Percentiles rank a stretch among this genome's conserved stretches.
Conservation (phyloP, 1,140 invertebrate species). For the Chelonus insularis region DNA sequence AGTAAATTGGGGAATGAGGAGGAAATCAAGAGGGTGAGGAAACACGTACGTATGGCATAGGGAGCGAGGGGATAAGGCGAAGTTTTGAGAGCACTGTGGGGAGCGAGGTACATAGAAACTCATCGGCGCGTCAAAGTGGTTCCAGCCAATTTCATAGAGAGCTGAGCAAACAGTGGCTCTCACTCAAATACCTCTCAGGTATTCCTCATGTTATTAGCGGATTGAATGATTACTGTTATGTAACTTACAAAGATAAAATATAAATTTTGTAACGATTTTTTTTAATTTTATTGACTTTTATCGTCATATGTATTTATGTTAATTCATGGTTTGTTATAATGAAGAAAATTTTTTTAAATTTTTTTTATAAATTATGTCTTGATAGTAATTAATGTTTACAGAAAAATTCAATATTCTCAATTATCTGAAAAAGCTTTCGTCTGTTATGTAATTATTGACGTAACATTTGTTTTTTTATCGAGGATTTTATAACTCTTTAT, state of each 20-base stretch:
- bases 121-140: slow-evolving; percentile 50
- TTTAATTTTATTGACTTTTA: slow-evolving; percentile 1
- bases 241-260: not conserved
- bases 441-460: no score
- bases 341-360: no score
- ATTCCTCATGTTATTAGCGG: slow-evolving; percentile 15
- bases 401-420: no score
- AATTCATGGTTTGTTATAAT: no score
- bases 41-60: slow-evolving; percentile 12
- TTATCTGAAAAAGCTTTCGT: no score
- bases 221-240: slow-evolving; percentile 10
- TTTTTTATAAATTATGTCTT: no score
- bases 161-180: slow-evolving; percentile 45
- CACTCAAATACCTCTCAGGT: slow-evolving; percentile 23
- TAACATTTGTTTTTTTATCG: no score
- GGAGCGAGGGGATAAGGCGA: slow-evolving; percentile 12
- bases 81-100: slow-evolving; percentile 27
- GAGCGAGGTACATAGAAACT: slow-evolving; percentile 34
- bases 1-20: not conserved
- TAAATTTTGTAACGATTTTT: not conserved
- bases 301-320: no score
- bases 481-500: no score
- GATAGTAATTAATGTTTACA: no score
- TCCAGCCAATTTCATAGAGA: slow-evolving; percentile 47
- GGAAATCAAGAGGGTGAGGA: slow-evolving; percentile 12